phyloP scores from a whole-genome alignment of 2,797 vertebrate genomes.

The Lepidocolaptes lacrymiger region DNA sequence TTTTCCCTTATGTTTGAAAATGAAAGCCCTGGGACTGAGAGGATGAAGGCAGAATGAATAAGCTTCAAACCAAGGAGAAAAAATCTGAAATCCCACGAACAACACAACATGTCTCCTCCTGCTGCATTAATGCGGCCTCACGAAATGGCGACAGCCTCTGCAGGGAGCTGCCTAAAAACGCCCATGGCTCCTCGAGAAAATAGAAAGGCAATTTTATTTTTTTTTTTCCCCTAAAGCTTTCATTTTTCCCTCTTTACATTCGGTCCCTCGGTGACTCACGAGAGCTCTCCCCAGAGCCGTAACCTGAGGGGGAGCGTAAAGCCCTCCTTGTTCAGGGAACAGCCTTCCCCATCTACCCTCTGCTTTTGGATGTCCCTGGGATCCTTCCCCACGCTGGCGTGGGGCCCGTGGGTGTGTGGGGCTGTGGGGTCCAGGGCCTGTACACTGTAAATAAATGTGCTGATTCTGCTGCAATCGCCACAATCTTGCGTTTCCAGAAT shows the following conservation, averaged over 20 bases:
- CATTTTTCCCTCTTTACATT: neutral
- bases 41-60: neutral
- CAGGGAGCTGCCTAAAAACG: neutral
- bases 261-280: neutral
- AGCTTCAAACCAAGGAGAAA: neutral
- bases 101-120: conserved; percentile 45
- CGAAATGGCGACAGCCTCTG: conserved; percentile 58
- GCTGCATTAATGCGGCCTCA: neutral
- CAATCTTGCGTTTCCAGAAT: conserved; percentile 24
- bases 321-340: neutral
- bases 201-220: neutral
- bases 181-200: neutral
- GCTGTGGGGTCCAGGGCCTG: neutral
- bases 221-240: neutral
- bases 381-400: neutral
- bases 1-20: neutral
- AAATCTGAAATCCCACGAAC: neutral
- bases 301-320: rapidly evolving
- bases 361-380: neutral
- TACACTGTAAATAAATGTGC: neutral
- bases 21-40: neutral
- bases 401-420: neutral
- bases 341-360: neutral
- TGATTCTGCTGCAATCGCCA: neutral
- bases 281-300: neutral